Base-by-base conservation (phyloP, 2,797 vertebrate species). In the Pangasius sanitwongsei region DNA sequence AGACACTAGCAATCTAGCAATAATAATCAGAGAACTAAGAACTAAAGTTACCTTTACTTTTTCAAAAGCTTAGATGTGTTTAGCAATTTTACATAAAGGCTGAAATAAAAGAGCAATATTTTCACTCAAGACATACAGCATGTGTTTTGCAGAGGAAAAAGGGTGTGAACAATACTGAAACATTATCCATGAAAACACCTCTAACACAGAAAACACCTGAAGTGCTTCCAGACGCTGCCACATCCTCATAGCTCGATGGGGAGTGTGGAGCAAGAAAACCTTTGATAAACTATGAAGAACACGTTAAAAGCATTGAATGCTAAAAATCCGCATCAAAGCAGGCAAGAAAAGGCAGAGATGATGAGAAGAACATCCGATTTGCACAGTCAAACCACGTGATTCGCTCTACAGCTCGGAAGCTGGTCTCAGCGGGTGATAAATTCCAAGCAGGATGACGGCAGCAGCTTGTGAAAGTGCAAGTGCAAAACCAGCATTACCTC, bases 401-500 rank as follows among this genome's bases (percentile, higher is more conserved):
- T 74, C 6, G 48, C 86, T 74, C 80, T 15, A 55, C 41, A 87
- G 61, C 67, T 75, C n/a, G 18, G 67, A 16, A 65, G 31, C 41
- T 59, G 41, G n/a, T 72, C 80, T 86, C 31, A 65, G 37, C 1
- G 6, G 28, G 50, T 75, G 81, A 87, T 82, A 86, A 85, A 90
- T 88, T 83, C 69, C 83, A 84, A 37, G 70, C 86, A 65, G 83
- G 78, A 89, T 16, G 78, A 63, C 23, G 70, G 75, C 88, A 81
- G 80, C 63, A 83, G 61, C 28, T 72, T 65, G 81, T 75, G 87
- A 67, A 67, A 75, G 61, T 59, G 86, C 44, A 69, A 89, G 61
- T 88, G n/a, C 82, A 57, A 23, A 57, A 89, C 50, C 87, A 88
- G 90, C 83, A 93, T 95, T 93, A 95, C 88, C 86, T 95, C 93